These are phyloP conservation scores for Sturmia bella DNA, from an alignment of 2,888 invertebrate species.

Conservation along the genomic window DNA sequence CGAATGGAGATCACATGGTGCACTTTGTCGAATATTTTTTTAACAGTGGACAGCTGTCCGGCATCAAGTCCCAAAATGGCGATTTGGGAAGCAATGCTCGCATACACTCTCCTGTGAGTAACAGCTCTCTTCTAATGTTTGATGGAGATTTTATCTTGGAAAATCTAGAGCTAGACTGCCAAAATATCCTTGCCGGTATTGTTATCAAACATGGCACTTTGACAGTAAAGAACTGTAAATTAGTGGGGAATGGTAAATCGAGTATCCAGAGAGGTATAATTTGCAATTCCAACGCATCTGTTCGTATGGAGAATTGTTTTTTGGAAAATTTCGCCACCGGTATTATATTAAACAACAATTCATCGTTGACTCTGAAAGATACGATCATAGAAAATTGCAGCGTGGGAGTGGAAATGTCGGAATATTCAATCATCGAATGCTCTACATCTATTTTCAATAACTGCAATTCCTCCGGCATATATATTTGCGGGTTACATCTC, in stretches of 20 bases:
- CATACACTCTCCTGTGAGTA: slow-evolving; percentile 82
- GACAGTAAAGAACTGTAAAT: slow-evolving; percentile 82
- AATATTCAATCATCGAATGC: slow-evolving; percentile 82
- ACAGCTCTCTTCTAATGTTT: slow-evolving; percentile 83
- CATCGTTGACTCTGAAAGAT: slow-evolving; percentile 77
- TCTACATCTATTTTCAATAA: slow-evolving; percentile 81
- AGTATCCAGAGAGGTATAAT: slow-evolving; percentile 84
- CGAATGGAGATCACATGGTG: slow-evolving; percentile 83
- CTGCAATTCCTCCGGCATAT: slow-evolving; percentile 83
- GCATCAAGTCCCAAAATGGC: slow-evolving; percentile 71
- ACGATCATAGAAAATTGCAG: slow-evolving; percentile 76
- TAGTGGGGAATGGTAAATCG: slow-evolving; percentile 83
- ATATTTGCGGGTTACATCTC: slow-evolving; percentile 81
- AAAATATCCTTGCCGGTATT: slow-evolving; percentile 83
- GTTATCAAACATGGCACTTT: slow-evolving; percentile 83
- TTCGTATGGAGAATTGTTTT: slow-evolving; percentile 82
- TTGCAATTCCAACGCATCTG: slow-evolving; percentile 79
- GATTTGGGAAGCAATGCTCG: slow-evolving; percentile 76
- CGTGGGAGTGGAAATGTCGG: slow-evolving; percentile 74
- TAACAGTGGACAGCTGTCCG: slow-evolving; percentile 82
- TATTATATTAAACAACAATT: slow-evolving; percentile 82
- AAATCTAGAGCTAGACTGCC: slow-evolving; percentile 83
- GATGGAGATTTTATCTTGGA: slow-evolving; percentile 83
- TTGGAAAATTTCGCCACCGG: slow-evolving; percentile 83
- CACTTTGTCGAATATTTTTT: slow-evolving; percentile 83